Conservation (phyloP, 2,797 vertebrate genomes). For the Pristis pectinata region DNA sequence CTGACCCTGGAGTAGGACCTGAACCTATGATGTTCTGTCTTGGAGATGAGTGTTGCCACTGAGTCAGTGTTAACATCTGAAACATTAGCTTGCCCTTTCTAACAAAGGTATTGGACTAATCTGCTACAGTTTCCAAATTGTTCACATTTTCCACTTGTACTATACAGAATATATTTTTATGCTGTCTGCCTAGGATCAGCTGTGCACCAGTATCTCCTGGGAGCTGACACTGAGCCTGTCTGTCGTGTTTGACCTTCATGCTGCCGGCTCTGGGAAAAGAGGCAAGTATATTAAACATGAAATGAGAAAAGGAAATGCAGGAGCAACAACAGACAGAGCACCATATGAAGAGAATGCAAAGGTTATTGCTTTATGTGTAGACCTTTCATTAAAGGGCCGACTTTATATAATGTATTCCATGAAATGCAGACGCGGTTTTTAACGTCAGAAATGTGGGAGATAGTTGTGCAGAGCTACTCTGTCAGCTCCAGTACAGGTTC, state of each 20-base stretch:
- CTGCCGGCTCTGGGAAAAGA: conserved; percentile 75
- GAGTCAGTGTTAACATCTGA: too few species aligned
- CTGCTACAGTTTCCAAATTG: too few species aligned
- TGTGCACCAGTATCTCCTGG: conserved; percentile 74
- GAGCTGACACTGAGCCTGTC: conserved; percentile 89
- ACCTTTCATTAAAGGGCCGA: background rate
- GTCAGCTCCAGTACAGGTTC: too few species aligned
- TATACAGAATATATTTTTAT: background rate
- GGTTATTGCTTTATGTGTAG: background rate
- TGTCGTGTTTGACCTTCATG: conserved; percentile 85
- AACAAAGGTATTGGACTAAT: too few species aligned
- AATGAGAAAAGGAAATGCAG: background rate
- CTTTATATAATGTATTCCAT: background rate
- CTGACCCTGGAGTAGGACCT: too few species aligned
- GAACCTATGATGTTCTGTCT: too few species aligned
- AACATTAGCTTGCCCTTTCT: too few species aligned
- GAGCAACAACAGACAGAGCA: background rate
- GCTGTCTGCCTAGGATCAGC: conserved; percentile 57
- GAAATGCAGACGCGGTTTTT: background rate
- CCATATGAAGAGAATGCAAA: background rate
- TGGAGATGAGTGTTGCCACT: too few species aligned
- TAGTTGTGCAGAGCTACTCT: too few species aligned
- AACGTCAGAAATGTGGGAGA: too few species aligned
- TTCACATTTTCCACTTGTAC: background rate
- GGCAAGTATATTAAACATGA: conserved; percentile 55